A percentile compares a stretch with the other conserved stretches of the same genome.
Evolutionary conservation across 2,113 vertebrate genomes (phyloP).

Genomic region (Podarcis cretensis): DNA sequence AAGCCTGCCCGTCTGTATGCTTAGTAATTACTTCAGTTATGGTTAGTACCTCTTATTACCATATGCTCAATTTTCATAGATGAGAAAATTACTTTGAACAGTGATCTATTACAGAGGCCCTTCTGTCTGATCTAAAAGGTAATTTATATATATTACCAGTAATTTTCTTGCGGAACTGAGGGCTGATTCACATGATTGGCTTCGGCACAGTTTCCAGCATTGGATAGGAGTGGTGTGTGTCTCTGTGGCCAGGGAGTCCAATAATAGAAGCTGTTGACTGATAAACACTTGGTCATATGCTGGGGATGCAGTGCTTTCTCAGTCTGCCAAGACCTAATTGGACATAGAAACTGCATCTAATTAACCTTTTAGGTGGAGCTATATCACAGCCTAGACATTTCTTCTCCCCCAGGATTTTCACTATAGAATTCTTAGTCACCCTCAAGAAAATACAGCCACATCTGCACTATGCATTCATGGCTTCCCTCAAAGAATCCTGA

Average conservation of each 20-base stretch:
- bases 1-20: conserved; percentile 20
- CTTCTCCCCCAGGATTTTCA: not conserved
- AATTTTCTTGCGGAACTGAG: conserved; percentile 27
- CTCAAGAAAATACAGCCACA: not conserved
- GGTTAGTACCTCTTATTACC: conserved; percentile 47
- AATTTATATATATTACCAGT: conserved; percentile 22
- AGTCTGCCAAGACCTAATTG: not conserved
- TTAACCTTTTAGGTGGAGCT: not conserved
- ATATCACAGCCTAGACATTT: not conserved
- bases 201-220: conserved; percentile 1
- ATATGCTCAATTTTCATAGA: conserved; percentile 36
- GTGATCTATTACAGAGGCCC: conserved; percentile 17
- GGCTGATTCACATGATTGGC: not conserved
- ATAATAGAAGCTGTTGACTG: not conserved
- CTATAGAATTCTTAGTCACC: not conserved
- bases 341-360: not conserved
- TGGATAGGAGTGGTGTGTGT: not conserved
- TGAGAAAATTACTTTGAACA: conserved; percentile 42
- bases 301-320: not conserved
- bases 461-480: too few relatives aligned
- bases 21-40: conserved; percentile 25
- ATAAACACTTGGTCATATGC: not conserved
- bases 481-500: not conserved
- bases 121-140: conserved; percentile 30
- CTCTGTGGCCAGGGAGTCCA: not conserved